A percentile compares a stretch with the other conserved stretches of the same genome.
Conservation (phyloP, 2,797 vertebrate genomes). For the Cryptoprocta ferox region DNA sequence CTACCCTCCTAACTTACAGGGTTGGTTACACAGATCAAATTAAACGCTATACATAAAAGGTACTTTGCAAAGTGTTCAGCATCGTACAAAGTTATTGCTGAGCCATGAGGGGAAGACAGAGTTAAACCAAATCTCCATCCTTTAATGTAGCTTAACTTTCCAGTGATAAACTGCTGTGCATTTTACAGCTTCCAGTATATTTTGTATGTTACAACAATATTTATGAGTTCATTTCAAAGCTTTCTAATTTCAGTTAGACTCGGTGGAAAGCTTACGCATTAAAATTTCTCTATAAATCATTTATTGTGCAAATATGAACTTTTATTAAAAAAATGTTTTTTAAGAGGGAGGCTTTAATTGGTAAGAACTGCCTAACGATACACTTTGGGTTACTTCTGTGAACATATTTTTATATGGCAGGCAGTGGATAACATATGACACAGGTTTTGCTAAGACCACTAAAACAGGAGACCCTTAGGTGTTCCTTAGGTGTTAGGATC, state of each 20-base stretch:
- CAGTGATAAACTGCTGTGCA: constrained; percentile 76
- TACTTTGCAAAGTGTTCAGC: not conserved
- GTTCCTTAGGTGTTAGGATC: too few relatives aligned
- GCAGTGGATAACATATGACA: not conserved
- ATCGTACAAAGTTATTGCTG: not conserved
- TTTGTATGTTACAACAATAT: constrained; percentile 73
- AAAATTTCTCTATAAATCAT: constrained; percentile 83
- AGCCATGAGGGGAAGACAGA: not conserved
- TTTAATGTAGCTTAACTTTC: constrained; percentile 75
- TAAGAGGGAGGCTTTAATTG: constrained; percentile 77
- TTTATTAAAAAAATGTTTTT: constrained; percentile 70
- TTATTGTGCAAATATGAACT: constrained; percentile 76
- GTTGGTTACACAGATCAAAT: not conserved
- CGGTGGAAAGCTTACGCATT: constrained; percentile 78
- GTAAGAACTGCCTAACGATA: constrained; percentile 71
- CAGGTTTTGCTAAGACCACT: not conserved
- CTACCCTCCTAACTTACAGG: not conserved
- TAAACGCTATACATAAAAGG: not conserved
- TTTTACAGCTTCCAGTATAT: constrained; percentile 76
- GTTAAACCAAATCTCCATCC: constrained; percentile 76
- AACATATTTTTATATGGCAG: not conserved
- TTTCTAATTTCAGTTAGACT: constrained; percentile 83
- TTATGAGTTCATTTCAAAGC: constrained; percentile 84
- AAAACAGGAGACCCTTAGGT: constrained; percentile 7
- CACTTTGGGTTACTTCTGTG: not conserved